These are phyloP conservation scores for Napeogenes sylphis DNA, from an alignment of 2,888 invertebrate genomes.

Conservation along the genomic window DNA sequence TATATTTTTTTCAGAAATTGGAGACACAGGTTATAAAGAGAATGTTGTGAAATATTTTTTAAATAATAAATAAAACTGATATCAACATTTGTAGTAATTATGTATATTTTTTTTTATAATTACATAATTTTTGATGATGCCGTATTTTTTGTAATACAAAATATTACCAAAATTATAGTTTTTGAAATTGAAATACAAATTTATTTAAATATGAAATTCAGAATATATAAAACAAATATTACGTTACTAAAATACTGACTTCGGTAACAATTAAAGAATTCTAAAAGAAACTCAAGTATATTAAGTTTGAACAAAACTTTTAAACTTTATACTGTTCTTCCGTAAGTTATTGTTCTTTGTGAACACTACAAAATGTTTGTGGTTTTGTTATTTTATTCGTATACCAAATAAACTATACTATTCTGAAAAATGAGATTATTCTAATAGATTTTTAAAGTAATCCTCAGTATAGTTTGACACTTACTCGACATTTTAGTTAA, in stretches of 20 bases:
- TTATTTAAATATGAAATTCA: too few species aligned
- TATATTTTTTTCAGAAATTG: conserved; percentile 5
- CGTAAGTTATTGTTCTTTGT: conserved; percentile 24
- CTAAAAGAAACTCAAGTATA: conserved; percentile 17
- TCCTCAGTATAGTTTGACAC: too few species aligned
- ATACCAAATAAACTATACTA: conserved; percentile 7
- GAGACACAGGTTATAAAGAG: conserved; percentile 1
- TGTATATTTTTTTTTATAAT: too few species aligned
- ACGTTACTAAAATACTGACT: conserved; percentile 2
- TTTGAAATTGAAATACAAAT: too few species aligned
- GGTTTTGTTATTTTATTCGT: conserved; percentile 21
- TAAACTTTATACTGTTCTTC: conserved; percentile 19
- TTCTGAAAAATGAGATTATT: conserved; percentile 7
- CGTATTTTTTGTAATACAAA: too few species aligned
- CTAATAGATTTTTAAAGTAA: neutral
- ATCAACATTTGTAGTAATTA: too few species aligned
- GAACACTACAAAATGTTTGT: conserved; percentile 24
- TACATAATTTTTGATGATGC: too few species aligned
- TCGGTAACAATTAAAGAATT: conserved; percentile 17
- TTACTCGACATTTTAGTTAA: too few species aligned
- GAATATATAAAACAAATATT: too few species aligned
- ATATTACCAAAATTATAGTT: too few species aligned
- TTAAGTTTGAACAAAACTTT: conserved; percentile 20
- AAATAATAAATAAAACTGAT: too few species aligned
- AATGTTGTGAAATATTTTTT: conserved; percentile 4